Evolutionary conservation across 2,888 invertebrate species (phyloP).

Genomic region (Volucella inanis): DNA sequence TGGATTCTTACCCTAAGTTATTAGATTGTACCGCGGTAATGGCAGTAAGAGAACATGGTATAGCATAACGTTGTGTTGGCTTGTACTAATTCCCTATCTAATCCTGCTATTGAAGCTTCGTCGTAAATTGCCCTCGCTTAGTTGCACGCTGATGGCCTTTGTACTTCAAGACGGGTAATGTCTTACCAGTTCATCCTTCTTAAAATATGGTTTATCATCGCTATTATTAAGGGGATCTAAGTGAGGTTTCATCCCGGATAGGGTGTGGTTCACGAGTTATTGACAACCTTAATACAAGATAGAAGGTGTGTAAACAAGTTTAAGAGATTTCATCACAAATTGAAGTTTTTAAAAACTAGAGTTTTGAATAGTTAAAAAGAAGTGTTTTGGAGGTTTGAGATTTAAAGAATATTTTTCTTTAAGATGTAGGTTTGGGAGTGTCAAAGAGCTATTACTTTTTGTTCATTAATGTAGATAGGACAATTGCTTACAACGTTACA

Average conservation of each 20-base stretch:
- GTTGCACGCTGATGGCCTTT: conserved; percentile 18
- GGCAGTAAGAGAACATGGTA: not conserved
- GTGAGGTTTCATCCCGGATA: not conserved
- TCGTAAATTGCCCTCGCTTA: conserved; percentile 30
- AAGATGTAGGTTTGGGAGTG: too few species aligned
- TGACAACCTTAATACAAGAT: too few species aligned
- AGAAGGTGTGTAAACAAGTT: too few species aligned
- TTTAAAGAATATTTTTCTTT: too few species aligned
- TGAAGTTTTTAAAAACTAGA: too few species aligned
- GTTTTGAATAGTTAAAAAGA: too few species aligned
- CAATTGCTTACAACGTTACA: too few species aligned
- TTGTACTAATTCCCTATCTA: conserved; percentile 42
- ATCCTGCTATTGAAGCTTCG: conserved; percentile 15
- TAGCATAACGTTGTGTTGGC: conserved; percentile 18
- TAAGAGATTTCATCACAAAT: too few species aligned
- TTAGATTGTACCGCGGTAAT: conserved; percentile 25
- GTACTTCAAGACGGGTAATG: not conserved
- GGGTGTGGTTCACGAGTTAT: conserved; percentile 4
- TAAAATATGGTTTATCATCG: conserved; percentile 30
- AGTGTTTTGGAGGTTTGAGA: too few species aligned
- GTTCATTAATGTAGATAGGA: too few species aligned
- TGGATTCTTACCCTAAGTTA: conserved; percentile 35
- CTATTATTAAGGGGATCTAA: conserved; percentile 26
- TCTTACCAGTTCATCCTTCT: conserved; percentile 33
- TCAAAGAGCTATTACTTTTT: too few species aligned